A percentile compares a stretch with the other conserved stretches of the same genome.
These are phyloP conservation scores for Propithecus perrieri DNA, from an alignment of 2,797 vertebrate species.

Conservation along the genomic window DNA sequence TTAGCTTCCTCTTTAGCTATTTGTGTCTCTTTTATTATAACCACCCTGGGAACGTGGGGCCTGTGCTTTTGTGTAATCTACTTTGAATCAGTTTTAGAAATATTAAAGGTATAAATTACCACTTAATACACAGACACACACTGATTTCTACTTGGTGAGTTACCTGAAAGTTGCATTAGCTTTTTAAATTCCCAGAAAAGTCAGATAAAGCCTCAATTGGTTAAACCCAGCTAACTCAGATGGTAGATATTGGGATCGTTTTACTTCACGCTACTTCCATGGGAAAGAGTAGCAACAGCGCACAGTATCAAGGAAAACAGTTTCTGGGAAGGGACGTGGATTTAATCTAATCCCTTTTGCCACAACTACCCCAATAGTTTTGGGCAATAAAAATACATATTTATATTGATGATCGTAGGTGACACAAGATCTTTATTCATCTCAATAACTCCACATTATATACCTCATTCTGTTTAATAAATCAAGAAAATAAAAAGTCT, in stretches of 20 bases:
- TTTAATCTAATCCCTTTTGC: no score
- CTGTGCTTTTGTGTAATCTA: not conserved
- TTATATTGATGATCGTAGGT: not conserved
- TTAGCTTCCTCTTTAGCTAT: not conserved
- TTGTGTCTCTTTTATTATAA: not conserved
- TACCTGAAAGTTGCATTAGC: not conserved
- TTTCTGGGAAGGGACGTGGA: not conserved
- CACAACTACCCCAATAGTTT: not conserved
- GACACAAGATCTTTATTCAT: not conserved
- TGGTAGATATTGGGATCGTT: not conserved
- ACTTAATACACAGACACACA: not conserved
- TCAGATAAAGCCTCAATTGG: not conserved
- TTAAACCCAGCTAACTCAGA: not conserved
- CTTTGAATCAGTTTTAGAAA: not conserved
- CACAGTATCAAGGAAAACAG: accelerated
- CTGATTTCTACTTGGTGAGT: not conserved
- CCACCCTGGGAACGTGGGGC: not conserved
- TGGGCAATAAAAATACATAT: not conserved
- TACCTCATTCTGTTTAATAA: not conserved
- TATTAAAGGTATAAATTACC: not conserved
- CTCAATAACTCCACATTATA: not conserved
- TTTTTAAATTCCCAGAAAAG: not conserved
- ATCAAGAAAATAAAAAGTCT: not conserved
- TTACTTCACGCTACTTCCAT: not conserved
- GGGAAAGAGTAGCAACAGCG: not conserved